These are phyloP conservation scores for Tenebrio molitor DNA, from an alignment of 1,140 invertebrate genomes.

Conservation along the genomic window DNA sequence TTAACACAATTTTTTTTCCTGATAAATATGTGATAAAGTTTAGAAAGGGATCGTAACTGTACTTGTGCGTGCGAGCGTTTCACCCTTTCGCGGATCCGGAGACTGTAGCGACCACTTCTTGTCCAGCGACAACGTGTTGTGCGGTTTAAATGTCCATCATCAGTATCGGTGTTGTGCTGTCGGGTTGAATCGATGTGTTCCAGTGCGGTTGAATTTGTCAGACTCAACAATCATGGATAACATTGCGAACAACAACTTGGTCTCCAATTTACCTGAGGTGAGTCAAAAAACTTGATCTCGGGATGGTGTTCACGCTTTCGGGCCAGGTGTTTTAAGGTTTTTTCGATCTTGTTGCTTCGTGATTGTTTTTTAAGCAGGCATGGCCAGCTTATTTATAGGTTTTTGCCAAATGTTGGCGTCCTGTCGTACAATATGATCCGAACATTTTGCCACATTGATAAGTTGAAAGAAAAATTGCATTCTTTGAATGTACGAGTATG, in stretches of 20 bases:
- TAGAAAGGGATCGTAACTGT: not conserved
- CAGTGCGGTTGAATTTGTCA: conserved; percentile 13
- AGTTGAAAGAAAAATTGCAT: too few relatives aligned
- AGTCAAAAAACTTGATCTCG: conserved; percentile 42
- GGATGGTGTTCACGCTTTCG: not conserved
- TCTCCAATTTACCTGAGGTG: conserved; percentile 57
- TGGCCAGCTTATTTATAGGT: too few relatives aligned
- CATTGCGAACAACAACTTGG: conserved; percentile 56
- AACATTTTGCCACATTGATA: too few relatives aligned
- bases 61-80: too few relatives aligned
- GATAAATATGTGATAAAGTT: conserved; percentile 9
- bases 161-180: conserved; percentile 5
- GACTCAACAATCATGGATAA: conserved; percentile 54
- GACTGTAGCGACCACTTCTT: too few relatives aligned
- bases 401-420: too few relatives aligned
- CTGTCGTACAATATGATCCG: too few relatives aligned
- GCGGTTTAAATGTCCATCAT: conserved; percentile 33
- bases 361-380: not conserved
- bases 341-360: not conserved
- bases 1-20: not conserved
- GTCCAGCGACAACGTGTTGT: conserved; percentile 16
- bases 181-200: conserved; percentile 15
- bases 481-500: too few relatives aligned
- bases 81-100: too few relatives aligned
- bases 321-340: conserved; percentile 19